Percentiles rank a stretch among this genome's conserved stretches.
Evolutionary conservation across 2,797 vertebrate genomes (phyloP).

Genomic region (Anisognathus igniventris): DNA sequence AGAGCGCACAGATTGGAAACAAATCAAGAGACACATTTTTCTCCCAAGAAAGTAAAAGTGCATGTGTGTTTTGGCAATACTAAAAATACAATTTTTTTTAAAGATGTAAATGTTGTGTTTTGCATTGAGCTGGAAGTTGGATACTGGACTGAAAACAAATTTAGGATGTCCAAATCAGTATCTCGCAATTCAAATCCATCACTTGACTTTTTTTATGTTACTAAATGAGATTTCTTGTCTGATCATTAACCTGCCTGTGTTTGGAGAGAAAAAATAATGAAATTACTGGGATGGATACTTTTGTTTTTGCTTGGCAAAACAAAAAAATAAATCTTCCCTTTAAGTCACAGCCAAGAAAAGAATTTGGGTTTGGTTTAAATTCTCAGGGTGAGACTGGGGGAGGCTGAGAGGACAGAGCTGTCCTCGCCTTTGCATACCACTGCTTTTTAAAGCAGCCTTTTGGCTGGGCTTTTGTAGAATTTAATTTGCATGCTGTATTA

Average conservation of each 20-base stretch:
- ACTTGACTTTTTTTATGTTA: neutral
- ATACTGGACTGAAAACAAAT: conserved; percentile 43
- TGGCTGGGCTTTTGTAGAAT: conserved; percentile 58
- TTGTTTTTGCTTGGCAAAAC: neutral
- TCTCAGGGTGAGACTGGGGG: conserved; percentile 33
- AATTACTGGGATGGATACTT: neutral
- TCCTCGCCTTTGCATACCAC: conserved; percentile 51
- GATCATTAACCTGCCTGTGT: neutral
- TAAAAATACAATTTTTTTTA: conserved; percentile 38
- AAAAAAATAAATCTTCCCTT: conserved; percentile 6
- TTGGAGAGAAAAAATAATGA: neutral
- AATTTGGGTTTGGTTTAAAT: conserved; percentile 3
- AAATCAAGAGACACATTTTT: conserved; percentile 77
- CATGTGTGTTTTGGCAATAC: conserved; percentile 70
- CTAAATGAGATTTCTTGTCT: neutral
- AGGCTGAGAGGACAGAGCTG: conserved; percentile 34
- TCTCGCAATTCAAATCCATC: neutral
- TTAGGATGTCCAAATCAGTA: conserved; percentile 2
- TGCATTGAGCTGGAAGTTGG: conserved; percentile 39
- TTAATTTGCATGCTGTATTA: conserved; percentile 40
- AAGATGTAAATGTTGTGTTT: conserved; percentile 59
- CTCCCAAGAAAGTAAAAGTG: conserved; percentile 75
- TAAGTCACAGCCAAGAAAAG: conserved; percentile 25
- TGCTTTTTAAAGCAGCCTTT: conserved; percentile 54
- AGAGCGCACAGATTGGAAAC: conserved; percentile 66